Evolutionary conservation across 2,797 vertebrate genomes (phyloP).

Genomic region (Pipistrellus pipistrellus): DNA sequence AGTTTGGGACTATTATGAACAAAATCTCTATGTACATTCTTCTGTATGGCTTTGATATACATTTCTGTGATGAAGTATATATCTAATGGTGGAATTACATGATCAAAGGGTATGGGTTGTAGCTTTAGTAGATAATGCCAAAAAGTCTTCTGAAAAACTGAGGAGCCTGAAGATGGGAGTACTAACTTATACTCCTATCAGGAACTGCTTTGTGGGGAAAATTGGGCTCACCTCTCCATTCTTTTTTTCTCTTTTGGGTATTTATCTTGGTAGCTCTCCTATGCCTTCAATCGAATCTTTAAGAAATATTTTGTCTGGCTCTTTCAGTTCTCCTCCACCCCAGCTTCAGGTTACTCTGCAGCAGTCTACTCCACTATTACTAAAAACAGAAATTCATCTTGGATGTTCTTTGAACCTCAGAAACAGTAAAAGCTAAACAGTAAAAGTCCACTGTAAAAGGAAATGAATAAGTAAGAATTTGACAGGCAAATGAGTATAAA

Average conservation of each 20-base stretch:
- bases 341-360: neutral
- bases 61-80: neutral
- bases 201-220: neutral
- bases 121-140: neutral
- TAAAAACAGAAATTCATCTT: neutral
- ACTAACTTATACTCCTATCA: neutral
- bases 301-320: neutral
- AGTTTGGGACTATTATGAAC: neutral
- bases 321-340: neutral
- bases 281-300: neutral
- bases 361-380: neutral
- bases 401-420: neutral
- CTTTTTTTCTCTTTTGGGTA: neutral
- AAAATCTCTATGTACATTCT: neutral
- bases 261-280: neutral
- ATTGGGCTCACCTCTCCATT: neutral
- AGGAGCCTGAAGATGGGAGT: neutral
- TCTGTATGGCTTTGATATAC: neutral
- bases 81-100: neutral
- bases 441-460: neutral
- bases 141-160: constrained; percentile 20
- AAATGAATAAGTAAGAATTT: constrained; percentile 6
- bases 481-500: neutral
- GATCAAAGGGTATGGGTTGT: neutral
- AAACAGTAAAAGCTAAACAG: neutral